phyloP scores from a whole-genome alignment of 2,797 vertebrate species.

The Clarias fuscus region DNA sequence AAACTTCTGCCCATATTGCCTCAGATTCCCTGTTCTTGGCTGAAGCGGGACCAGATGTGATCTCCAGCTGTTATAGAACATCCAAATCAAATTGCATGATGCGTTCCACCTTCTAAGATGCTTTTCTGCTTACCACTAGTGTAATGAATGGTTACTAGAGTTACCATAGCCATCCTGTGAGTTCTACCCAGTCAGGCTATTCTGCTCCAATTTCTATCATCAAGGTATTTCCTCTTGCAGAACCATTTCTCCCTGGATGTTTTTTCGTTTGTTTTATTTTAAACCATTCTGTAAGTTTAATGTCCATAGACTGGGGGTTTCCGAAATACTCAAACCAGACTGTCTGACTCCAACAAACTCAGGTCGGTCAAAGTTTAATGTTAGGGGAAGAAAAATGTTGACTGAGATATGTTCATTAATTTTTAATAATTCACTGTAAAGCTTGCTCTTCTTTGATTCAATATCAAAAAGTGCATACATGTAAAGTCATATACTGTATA shows the following conservation, averaged over 20 bases:
- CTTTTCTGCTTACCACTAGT: neutral
- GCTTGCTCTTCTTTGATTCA: neutral
- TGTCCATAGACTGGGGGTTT: neutral
- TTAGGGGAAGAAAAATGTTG: neutral
- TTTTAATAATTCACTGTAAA: neutral
- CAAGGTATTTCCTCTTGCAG: neutral
- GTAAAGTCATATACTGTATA: neutral
- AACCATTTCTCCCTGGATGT: neutral
- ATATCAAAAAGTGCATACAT: conserved; percentile 25
- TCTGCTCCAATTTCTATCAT: neutral
- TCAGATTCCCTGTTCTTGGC: neutral
- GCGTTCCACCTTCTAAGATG: neutral
- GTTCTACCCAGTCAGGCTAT: neutral
- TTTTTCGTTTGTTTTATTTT: neutral
- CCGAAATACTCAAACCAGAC: neutral
- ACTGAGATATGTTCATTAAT: neutral
- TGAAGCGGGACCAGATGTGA: too few species aligned
- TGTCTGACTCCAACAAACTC: neutral
- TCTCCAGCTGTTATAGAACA: neutral
- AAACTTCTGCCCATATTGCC: neutral
- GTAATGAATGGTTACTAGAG: neutral
- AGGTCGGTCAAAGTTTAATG: neutral
- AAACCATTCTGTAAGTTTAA: neutral
- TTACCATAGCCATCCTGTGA: neutral
- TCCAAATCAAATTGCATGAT: neutral